These are phyloP conservation scores for Protonibea diacanthus DNA, from an alignment of 2,797 vertebrate genomes.

Conservation along the genomic window DNA sequence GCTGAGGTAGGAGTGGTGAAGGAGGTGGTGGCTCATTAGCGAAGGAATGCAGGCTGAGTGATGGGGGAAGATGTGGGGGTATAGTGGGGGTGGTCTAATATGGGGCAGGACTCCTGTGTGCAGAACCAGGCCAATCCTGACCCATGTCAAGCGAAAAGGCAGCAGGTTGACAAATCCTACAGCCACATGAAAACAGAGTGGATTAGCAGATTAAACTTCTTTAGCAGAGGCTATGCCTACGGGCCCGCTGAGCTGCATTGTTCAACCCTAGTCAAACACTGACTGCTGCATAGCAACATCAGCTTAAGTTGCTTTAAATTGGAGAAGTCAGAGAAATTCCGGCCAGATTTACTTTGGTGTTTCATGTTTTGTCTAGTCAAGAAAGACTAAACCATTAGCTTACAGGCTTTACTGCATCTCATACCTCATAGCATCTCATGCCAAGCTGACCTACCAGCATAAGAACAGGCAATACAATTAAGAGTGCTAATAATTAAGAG, in stretches of 20 bases:
- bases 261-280: constrained; percentile 49
- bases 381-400: constrained; percentile 7
- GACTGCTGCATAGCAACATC: constrained; percentile 60
- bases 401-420: background rate
- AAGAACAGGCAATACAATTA: constrained; percentile 69
- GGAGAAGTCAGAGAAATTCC: constrained; percentile 61
- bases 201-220: constrained; percentile 79
- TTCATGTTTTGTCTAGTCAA: constrained; percentile 24
- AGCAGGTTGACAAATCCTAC: constrained; percentile 74
- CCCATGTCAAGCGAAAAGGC: constrained; percentile 73
- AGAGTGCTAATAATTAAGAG: constrained; percentile 62
- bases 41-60: constrained; percentile 78
- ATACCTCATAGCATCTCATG: constrained; percentile 35
- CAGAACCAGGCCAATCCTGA: constrained; percentile 57
- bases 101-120: constrained; percentile 61
- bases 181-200: constrained; percentile 78
- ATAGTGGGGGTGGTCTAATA: constrained; percentile 53
- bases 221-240: constrained; percentile 46
- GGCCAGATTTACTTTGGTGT: constrained; percentile 43
- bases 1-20: constrained; percentile 39
- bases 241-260: constrained; percentile 60
- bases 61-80: constrained; percentile 40
- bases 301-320: constrained; percentile 61
- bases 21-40: constrained; percentile 76
- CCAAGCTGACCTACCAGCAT: constrained; percentile 72